A percentile compares a stretch with the other conserved stretches of the same genome.
phyloP scores from a whole-genome alignment of 2,113 vertebrate genomes.

The Callipepla californica region DNA sequence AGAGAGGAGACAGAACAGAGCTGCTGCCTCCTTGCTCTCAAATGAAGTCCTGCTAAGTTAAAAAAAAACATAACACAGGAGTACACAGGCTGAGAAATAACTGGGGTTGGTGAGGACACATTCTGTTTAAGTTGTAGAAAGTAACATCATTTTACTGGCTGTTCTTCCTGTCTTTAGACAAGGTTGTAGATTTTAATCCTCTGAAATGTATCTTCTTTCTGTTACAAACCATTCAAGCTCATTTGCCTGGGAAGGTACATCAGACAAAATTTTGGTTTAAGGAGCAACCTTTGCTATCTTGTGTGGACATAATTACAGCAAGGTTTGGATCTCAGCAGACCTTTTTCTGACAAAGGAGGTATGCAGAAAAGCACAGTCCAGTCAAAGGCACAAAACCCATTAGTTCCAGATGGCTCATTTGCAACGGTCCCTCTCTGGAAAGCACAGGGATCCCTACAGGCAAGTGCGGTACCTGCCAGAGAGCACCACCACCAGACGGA shows the following conservation, averaged over 20 bases:
- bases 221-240: neutral
- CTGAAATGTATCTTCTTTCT: neutral
- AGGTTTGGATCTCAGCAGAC: neutral
- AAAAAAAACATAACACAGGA: neutral
- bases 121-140: neutral
- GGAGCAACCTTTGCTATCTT: neutral
- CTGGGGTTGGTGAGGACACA: neutral
- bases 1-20: neutral
- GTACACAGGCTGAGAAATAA: neutral
- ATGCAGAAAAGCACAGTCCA: neutral
- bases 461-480: neutral
- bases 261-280: neutral
- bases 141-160: neutral
- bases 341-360: neutral
- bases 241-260: neutral
- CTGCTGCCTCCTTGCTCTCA: neutral
- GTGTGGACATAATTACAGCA: neutral
- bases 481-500: neutral
- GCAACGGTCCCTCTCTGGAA: neutral
- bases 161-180: constrained; percentile 16
- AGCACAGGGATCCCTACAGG: neutral
- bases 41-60: neutral
- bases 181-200: constrained; percentile 19
- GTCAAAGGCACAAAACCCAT: neutral
- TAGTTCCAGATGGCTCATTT: neutral